A percentile compares a stretch with the other conserved stretches of the same genome.
phyloP scores from a whole-genome alignment of 2,888 invertebrate species.

The Elysia crispata region DNA sequence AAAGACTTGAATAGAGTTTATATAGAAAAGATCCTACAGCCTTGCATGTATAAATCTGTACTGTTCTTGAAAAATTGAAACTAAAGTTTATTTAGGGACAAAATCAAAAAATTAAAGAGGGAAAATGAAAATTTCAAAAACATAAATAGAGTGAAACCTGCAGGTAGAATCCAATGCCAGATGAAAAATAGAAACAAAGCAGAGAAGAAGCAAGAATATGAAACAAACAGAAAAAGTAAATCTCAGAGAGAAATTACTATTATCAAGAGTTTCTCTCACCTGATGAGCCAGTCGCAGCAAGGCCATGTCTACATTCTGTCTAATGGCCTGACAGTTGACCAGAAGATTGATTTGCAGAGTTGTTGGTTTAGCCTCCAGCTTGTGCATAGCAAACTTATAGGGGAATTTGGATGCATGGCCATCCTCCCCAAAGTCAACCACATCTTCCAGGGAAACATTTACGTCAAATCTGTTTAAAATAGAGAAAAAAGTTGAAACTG shows the following conservation, averaged over 20 bases:
- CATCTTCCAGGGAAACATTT: constrained; percentile 91
- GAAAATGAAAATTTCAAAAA: too few relatives aligned
- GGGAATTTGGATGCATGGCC: constrained; percentile 62
- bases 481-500: too few relatives aligned
- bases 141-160: too few relatives aligned
- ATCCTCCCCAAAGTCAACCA: constrained; percentile 85
- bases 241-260: neutral
- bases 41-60: too few relatives aligned
- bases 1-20: too few relatives aligned
- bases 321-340: constrained; percentile 89
- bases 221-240: too few relatives aligned
- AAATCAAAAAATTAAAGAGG: too few relatives aligned
- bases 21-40: too few relatives aligned
- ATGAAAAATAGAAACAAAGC: neutral
- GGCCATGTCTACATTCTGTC: constrained; percentile 98
- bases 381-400: constrained; percentile 74
- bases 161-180: too few relatives aligned
- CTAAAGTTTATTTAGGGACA: too few relatives aligned
- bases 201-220: neutral
- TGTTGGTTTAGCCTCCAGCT: constrained; percentile 80
- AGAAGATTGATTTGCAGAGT: constrained; percentile 94
- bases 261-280: constrained; percentile 79
- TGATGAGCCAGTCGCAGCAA: constrained; percentile 93
- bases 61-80: too few relatives aligned
- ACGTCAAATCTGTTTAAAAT: constrained; percentile 86